Evolutionary conservation across 2,797 vertebrate genomes (phyloP), one percentile per base, ranked within the genome.

Genomic region (Melanotaenia boesemani): DNA sequence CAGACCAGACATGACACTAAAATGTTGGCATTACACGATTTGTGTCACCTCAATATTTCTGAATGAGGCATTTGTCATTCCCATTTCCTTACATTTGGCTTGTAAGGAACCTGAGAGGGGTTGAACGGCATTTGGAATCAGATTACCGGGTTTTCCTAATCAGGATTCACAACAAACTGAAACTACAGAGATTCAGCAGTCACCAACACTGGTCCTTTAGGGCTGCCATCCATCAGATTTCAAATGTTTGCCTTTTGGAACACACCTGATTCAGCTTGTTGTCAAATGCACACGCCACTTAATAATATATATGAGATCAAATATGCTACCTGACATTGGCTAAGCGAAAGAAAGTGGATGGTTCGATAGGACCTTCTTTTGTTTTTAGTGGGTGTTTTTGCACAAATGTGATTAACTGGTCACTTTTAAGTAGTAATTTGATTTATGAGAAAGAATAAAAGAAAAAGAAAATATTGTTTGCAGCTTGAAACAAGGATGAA

Each of bases 391-490:
- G 2, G 6, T 7, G 18, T 50, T 22, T 50, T 52, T 10, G 9
- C 22, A 26, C 52, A 74, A 37, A 75, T 55, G 67, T 69, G 39
- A 87, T 86, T 77, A 81, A 88, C 73, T 76, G 72, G 76, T 79
- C 80, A 72, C 30, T 77, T 83, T 78, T 6, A 6, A 81, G 62
- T 63, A 32, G 74, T 85, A 73, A 79, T 59, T 18, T 74, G 67
- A 80, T 67, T 48, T 37, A 48, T 8, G 18, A 8, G 7, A 48
- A 48, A 20, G 44, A n/a, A 48, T 44, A 44, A 18, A 41, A 41
- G 7, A 11, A 48, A 20, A 48, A 48, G 7, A 48, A 48, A 48
- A 66, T 24, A 69, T 20, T 36, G 67, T 36, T 72, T 54, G 59
- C 55, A 50, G 4, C 57, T 18, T 41, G 20, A 2, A 54, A 18